Percentiles rank a stretch among this genome's conserved stretches.
These are phyloP conservation scores for Cydia amplana DNA, from an alignment of 1,140 invertebrate species.

Conservation along the genomic window DNA sequence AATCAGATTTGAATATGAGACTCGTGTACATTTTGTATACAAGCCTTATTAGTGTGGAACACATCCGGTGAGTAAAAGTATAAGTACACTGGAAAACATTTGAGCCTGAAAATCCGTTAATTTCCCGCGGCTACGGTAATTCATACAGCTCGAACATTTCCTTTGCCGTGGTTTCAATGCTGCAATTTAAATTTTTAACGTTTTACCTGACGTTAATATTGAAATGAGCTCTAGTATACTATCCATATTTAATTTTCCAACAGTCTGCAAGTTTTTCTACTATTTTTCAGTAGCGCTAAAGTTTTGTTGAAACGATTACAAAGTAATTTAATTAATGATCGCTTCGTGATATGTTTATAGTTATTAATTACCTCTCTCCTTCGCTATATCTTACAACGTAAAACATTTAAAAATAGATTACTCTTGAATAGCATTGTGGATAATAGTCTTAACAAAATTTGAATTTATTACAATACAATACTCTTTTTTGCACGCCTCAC, in stretches of 20 bases:
- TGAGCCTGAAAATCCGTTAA: not conserved
- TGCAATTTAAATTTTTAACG: not conserved
- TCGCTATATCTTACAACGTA: too few species aligned
- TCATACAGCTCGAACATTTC: not conserved
- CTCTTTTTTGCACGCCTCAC: too few species aligned
- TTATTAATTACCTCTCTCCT: too few species aligned
- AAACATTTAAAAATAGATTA: too few species aligned
- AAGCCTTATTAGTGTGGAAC: not conserved
- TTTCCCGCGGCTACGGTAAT: not conserved
- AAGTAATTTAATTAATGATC: too few species aligned
- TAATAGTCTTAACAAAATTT: too few species aligned
- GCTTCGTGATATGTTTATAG: too few species aligned
- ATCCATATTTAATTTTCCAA: not conserved
- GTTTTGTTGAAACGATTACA: not conserved
- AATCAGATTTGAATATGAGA: not conserved
- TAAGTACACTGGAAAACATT: not conserved
- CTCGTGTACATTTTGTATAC: too few species aligned
- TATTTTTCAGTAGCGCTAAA: not conserved
- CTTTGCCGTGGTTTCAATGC: not conserved
- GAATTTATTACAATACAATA: too few species aligned
- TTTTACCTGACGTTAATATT: conserved; percentile 3
- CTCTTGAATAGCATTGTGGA: too few species aligned
- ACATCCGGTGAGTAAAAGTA: not conserved
- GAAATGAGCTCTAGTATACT: not conserved
- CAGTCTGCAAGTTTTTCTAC: not conserved